Evolutionary conservation across 2,888 invertebrate species (phyloP).

Genomic region (Axea sp.): DNA sequence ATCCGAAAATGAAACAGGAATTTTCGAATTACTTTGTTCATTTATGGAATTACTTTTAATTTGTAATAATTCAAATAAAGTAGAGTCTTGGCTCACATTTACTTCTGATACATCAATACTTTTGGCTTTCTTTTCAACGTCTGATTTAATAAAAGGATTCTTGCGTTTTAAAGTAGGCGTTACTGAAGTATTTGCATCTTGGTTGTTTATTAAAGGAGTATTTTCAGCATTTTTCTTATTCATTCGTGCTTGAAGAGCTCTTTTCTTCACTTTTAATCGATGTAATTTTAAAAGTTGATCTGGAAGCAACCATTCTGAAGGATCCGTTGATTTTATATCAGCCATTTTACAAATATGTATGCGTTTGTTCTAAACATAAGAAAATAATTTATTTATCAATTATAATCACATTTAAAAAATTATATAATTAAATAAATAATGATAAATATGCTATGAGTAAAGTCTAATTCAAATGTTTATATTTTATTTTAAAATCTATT

Average conservation of each 20-base stretch:
- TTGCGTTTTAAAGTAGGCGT: slow-evolving; percentile 82
- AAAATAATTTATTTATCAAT: no score
- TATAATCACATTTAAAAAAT: no score
- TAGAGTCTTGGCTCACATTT: slow-evolving; percentile 69
- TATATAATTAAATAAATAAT: no score
- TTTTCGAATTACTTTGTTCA: slow-evolving; percentile 5
- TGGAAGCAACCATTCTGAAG: slow-evolving; percentile 80
- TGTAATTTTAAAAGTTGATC: slow-evolving; percentile 86
- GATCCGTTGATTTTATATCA: slow-evolving; percentile 7
- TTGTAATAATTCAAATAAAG: slow-evolving; percentile 73
- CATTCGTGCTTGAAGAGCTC: slow-evolving; percentile 87
- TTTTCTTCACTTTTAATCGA: slow-evolving; percentile 87
- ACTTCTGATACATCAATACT: slow-evolving; percentile 47
- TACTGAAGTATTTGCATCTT: slow-evolving; percentile 60
- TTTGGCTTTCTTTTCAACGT: slow-evolving; percentile 66
- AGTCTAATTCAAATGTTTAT: no score
- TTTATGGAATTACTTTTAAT: slow-evolving; percentile 65
- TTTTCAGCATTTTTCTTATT: slow-evolving; percentile 74
- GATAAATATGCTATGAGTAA: no score
- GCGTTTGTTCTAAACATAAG: no score
- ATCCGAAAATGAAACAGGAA: slow-evolving; percentile 72
- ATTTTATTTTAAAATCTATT: no score
- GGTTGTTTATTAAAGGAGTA: slow-evolving; percentile 69
- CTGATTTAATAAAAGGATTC: slow-evolving; percentile 87
- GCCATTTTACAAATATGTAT: no score